phyloP scores from a whole-genome alignment of 2,797 vertebrate species.

The Aldrovandia affinis region DNA sequence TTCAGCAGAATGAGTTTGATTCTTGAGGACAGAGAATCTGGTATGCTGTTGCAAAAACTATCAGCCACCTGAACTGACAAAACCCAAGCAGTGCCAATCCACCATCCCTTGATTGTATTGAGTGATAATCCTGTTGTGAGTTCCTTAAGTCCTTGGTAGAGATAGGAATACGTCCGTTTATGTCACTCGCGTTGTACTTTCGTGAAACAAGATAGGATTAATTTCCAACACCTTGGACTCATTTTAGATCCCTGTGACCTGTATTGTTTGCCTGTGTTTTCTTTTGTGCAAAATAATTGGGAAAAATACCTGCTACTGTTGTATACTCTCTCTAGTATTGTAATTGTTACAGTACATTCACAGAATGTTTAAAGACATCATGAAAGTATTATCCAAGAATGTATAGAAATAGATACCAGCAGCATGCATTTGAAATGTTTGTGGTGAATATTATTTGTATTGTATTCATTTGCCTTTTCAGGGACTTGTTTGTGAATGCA shows the following conservation, averaged over 20 bases:
- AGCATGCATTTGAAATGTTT: not conserved
- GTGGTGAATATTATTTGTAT: too few species aligned
- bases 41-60: not conserved
- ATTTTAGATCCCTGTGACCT: not conserved
- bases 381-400: constrained; percentile 73
- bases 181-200: not conserved
- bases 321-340: not conserved
- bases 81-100: not conserved
- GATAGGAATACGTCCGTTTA: not conserved
- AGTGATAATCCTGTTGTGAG: constrained; percentile 9
- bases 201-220: not conserved
- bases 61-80: not conserved
- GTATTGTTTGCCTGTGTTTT: not conserved
- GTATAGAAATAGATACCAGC: constrained; percentile 40
- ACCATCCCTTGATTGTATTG: not conserved
- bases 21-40: not conserved
- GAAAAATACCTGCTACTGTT: not conserved
- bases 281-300: not conserved
- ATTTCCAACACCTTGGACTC: not conserved
- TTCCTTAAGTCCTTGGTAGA: not conserved
- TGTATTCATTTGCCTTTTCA: too few species aligned
- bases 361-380: constrained; percentile 67
- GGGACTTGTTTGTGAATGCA: too few species aligned
- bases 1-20: not conserved
- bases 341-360: constrained; percentile 20